Conservation (phyloP, 2,797 vertebrate genomes). For the Botia kubotai region DNA sequence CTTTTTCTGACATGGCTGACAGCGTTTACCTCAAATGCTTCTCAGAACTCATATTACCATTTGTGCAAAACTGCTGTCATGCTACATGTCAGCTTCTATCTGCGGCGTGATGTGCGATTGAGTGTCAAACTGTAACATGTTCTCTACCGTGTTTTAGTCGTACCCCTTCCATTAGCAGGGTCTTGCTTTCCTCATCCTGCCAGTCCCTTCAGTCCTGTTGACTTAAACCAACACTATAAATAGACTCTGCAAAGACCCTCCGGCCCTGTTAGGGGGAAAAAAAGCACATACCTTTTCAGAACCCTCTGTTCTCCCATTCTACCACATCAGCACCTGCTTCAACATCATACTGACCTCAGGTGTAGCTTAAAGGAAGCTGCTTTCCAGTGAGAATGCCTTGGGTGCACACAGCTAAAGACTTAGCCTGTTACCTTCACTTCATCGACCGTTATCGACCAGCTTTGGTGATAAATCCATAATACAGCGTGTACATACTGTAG, state of each 20-base stretch:
- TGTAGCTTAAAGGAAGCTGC: conserved; percentile 52
- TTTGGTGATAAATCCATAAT: not conserved
- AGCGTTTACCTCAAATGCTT: not conserved
- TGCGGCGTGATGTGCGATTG: not conserved
- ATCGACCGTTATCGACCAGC: not conserved
- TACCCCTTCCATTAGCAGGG: conserved; percentile 23
- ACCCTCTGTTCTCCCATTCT: conserved; percentile 22
- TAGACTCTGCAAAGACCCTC: conserved; percentile 30
- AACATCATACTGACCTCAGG: conserved; percentile 31
- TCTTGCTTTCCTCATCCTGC: conserved; percentile 15
- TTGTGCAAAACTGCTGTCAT: conserved; percentile 6
- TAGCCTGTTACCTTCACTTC: conserved; percentile 24
- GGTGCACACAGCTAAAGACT: conserved; percentile 4
- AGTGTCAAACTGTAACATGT: not conserved
- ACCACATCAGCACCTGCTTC: conserved; percentile 37
- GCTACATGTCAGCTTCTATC: not conserved
- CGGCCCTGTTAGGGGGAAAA: not conserved
- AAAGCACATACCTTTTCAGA: conserved; percentile 41
- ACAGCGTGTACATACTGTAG: not conserved
- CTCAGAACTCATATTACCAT: not conserved
- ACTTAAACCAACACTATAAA: conserved; percentile 51
- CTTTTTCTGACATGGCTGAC: not conserved
- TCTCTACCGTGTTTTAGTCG: not conserved
- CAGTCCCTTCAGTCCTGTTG: conserved; percentile 25
- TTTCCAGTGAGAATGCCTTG: conserved; percentile 13